phyloP scores from a whole-genome alignment of 2,888 invertebrate genomes.

The Stenoptilia bipunctidactyla region DNA sequence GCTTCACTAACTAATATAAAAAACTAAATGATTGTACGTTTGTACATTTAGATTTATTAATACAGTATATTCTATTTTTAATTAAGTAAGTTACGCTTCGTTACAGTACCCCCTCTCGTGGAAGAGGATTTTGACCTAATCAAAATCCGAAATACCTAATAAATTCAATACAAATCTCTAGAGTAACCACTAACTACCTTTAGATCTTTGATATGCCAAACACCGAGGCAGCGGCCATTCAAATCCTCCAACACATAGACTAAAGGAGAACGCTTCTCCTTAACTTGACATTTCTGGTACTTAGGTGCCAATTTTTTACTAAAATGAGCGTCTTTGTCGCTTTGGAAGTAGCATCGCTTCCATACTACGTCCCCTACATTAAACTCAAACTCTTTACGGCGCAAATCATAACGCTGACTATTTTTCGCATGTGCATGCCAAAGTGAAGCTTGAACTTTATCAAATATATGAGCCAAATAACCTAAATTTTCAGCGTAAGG shows the following conservation, averaged over 20 bases:
- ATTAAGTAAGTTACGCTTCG: no score
- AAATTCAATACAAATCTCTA: no score
- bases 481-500: constrained; percentile 9
- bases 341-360: constrained; percentile 13
- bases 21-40: no score
- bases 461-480: not conserved
- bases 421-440: constrained; percentile 5
- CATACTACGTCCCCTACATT: constrained; percentile 14
- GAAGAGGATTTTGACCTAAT: no score
- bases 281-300: constrained; percentile 9
- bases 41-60: no score
- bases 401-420: constrained; percentile 8
- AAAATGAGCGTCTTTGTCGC: constrained; percentile 16
- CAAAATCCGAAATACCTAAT: no score
- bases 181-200: not conserved
- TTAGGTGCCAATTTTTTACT: constrained; percentile 17
- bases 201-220: constrained; percentile 1
- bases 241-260: not conserved
- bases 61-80: no score
- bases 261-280: not conserved
- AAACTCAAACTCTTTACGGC: constrained; percentile 13
- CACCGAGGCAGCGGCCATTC: not conserved
- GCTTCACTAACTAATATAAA: no score
- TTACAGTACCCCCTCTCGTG: no score
- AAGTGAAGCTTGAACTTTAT: constrained; percentile 4